Conservation (phyloP, 2,888 invertebrate genomes). For the Cyclophora albipunctata region DNA sequence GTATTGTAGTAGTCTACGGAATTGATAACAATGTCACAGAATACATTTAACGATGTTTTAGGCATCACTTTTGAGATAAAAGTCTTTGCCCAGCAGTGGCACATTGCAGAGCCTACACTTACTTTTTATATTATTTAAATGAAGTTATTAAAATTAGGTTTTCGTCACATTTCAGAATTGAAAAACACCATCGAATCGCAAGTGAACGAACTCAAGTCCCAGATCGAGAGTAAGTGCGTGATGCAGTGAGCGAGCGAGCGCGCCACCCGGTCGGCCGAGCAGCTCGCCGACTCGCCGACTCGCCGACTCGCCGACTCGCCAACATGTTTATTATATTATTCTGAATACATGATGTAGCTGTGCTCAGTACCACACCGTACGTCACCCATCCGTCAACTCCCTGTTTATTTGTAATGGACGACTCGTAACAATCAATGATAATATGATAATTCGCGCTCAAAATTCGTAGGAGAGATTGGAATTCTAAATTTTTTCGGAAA, state of each 20-base stretch:
- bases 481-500: conserved; percentile 62
- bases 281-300: neutral
- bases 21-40: no score
- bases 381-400: conserved; percentile 31
- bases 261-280: conserved; percentile 16
- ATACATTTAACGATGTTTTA: no score
- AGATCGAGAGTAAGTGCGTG: conserved; percentile 97
- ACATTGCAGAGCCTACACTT: no score
- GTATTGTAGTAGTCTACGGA: no score
- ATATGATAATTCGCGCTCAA: conserved; percentile 62
- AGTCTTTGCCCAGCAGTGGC: no score
- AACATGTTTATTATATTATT: conserved; percentile 28
- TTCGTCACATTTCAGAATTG: conserved; percentile 83
- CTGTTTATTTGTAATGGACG: conserved; percentile 6
- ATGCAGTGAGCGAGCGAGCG: conserved; percentile 83
- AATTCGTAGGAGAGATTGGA: conserved; percentile 57
- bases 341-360: conserved; percentile 73
- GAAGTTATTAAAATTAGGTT: no score
- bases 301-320: conserved; percentile 10
- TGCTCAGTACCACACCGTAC: conserved; percentile 54
- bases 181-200: conserved; percentile 98
- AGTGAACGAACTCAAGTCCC: conserved; percentile 96
- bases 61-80: no score
- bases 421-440: conserved; percentile 27
- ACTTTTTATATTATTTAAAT: no score